phyloP scores from a whole-genome alignment of 1,140 invertebrate genomes.

The Aporrectodea caliginosa region DNA sequence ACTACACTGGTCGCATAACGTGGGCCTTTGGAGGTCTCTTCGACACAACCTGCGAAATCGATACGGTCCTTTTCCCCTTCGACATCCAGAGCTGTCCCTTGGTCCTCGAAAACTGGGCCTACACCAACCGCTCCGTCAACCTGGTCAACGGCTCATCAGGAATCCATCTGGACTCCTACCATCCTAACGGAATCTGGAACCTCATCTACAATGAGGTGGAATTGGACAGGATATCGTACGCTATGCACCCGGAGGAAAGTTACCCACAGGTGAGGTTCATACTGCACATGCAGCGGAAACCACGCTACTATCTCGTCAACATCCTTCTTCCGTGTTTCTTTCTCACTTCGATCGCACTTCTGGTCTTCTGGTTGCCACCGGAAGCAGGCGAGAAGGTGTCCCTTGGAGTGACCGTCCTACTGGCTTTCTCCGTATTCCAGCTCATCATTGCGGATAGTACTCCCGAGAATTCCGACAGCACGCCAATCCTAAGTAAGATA shows the following conservation, averaged over 20 bases:
- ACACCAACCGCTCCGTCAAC: neutral
- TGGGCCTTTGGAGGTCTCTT: conserved; percentile 3
- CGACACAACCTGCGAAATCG: neutral
- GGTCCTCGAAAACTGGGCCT: conserved; percentile 12
- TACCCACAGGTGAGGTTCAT: conserved; percentile 58
- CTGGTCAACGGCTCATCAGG: neutral
- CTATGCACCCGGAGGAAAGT: conserved; percentile 18
- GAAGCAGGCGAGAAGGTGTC: conserved; percentile 32
- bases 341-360: conserved; percentile 22
- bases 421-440: conserved; percentile 39
- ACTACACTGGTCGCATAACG: conserved; percentile 4
- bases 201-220: neutral
- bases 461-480: conserved; percentile 34
- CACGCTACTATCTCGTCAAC: conserved; percentile 22
- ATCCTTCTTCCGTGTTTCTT: conserved; percentile 31
- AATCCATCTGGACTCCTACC: neutral
- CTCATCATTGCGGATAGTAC: conserved; percentile 37
- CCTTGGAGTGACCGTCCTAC: conserved; percentile 34
- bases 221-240: neutral
- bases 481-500: conserved; percentile 27
- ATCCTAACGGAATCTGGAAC: neutral
- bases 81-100: conserved; percentile 1
- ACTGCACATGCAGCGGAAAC: conserved; percentile 32
- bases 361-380: conserved; percentile 31
- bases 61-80: neutral